phyloP scores from a whole-genome alignment of 2,113 vertebrate genomes.

The Atherinomorus stipes region DNA sequence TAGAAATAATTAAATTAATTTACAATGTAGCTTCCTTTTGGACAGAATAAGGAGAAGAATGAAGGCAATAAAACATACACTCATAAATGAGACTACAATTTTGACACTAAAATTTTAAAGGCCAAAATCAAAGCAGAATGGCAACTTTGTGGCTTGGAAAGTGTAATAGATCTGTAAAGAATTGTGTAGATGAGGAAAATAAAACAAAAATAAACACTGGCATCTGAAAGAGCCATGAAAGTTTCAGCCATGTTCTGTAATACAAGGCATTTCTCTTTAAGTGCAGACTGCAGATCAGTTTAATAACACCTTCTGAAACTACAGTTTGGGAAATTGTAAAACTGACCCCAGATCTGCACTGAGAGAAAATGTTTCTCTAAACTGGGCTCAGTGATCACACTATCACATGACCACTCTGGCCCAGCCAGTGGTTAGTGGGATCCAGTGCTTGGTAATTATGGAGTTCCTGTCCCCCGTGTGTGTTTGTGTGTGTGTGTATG shows the following conservation, averaged over 20 bases:
- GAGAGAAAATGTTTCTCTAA: conserved; percentile 38
- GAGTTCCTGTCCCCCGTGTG: conserved; percentile 52
- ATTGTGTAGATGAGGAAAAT: background rate
- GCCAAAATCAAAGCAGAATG: background rate
- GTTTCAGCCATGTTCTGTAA: conserved; percentile 4
- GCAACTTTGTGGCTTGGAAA: conserved; percentile 3
- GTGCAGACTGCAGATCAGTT: conserved; percentile 38
- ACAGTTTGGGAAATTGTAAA: conserved; percentile 24
- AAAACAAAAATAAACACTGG: conserved; percentile 33
- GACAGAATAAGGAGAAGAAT: background rate
- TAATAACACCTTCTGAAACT: conserved; percentile 44
- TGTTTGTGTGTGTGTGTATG: conserved; percentile 35
- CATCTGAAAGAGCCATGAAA: conserved; percentile 23
- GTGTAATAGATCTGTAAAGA: background rate
- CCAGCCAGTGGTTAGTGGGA: conserved; percentile 62
- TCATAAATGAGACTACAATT: conserved; percentile 1
- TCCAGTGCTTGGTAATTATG: conserved; percentile 67
- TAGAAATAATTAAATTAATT: no score
- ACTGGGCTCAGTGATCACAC: conserved; percentile 36
- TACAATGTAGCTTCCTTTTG: no score
- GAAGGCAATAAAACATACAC: background rate
- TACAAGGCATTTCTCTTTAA: conserved; percentile 24
- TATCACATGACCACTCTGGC: conserved; percentile 54
- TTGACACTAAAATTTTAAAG: background rate
- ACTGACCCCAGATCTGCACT: conserved; percentile 40